Percentiles rank a stretch among this genome's conserved stretches.
phyloP scores from a whole-genome alignment of 2,797 vertebrate genomes.

The Aphelocoma californica region DNA sequence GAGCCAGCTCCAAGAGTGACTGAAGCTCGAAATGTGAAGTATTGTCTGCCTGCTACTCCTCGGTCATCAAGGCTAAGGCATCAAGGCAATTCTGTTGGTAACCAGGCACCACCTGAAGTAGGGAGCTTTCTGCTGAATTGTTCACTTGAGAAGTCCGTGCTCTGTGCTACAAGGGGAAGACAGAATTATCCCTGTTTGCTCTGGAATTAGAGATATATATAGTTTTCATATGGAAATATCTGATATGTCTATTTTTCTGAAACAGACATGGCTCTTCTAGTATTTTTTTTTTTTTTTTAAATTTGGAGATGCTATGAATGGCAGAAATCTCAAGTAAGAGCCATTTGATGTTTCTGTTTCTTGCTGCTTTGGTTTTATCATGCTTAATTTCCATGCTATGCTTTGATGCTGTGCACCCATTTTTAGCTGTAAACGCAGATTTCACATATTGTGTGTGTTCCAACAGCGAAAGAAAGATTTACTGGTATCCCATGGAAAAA shows the following conservation, averaged over 20 bases:
- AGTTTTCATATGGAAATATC: background rate
- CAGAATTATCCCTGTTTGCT: background rate
- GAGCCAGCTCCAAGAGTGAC: conserved; percentile 47
- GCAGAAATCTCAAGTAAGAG: background rate
- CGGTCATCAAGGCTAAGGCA: conserved; percentile 19
- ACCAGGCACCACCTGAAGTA: background rate
- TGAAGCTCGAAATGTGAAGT: conserved; percentile 21
- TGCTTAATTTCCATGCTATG: background rate
- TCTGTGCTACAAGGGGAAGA: background rate
- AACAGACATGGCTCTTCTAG: background rate
- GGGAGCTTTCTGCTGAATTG: background rate
- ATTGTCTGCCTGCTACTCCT: conserved; percentile 33
- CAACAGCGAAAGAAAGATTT: background rate
- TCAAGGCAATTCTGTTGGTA: conserved; percentile 10
- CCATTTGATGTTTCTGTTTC: conserved; percentile 18
- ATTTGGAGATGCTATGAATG: background rate
- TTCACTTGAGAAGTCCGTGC: background rate
- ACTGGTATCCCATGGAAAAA: background rate
- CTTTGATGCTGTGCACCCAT: background rate
- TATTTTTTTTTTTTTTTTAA: background rate
- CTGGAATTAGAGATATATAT: background rate
- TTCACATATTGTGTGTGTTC: background rate
- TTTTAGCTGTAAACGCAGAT: background rate
- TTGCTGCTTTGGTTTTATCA: conserved; percentile 19
- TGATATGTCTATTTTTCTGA: background rate